Evolutionary conservation across 2,797 vertebrate species (phyloP), one percentile per base, ranked within the genome.

Genomic region (Natrix natrix): DNA sequence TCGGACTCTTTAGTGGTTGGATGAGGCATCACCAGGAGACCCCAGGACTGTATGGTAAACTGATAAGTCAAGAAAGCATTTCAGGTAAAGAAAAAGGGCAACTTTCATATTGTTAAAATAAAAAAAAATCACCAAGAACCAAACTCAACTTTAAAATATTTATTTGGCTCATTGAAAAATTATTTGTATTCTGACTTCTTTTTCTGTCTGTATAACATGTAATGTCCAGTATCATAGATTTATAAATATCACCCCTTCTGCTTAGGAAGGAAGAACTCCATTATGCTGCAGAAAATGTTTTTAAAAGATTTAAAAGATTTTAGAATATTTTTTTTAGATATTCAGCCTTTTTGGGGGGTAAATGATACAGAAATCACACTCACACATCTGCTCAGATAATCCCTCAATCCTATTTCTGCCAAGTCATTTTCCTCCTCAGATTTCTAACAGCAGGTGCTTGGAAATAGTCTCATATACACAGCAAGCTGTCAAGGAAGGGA

Each of bases 361-460:
- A 43, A 57, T 20, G 26, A 60, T 66, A 4, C 22, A 90, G 92
- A 93, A 60, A 92, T 83, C 28, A 61, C 28, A 78, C 37, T 60
- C 56, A 83, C 87, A 78, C 37, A 66, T 54, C 92, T 90, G 59
- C 17, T 78, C 59, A 90, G 92, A 92, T 60, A 90, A 87, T 87
- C 78, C 56, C 32, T 4, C 92, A 24, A 8, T 92, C 59, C 86
- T 92, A 32, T 56, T 90, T 90, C 74, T 92, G 78, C 52, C 22
- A 87, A 90, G 90, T 92, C 14, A 60, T 89, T 92, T 92, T 8
- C 6, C 8, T 20, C 37, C 78, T 92, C 87, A 92, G 56, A 66
- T 4, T 59, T 83, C 17, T 63, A 55, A 32, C 48, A 55, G 66
- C 24, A 43, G 57, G 37, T 92, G 24, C 74, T 87, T 52, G 59